Evolutionary conservation across 2,888 invertebrate species (phyloP).

Genomic region (Laspeyria flexula): DNA sequence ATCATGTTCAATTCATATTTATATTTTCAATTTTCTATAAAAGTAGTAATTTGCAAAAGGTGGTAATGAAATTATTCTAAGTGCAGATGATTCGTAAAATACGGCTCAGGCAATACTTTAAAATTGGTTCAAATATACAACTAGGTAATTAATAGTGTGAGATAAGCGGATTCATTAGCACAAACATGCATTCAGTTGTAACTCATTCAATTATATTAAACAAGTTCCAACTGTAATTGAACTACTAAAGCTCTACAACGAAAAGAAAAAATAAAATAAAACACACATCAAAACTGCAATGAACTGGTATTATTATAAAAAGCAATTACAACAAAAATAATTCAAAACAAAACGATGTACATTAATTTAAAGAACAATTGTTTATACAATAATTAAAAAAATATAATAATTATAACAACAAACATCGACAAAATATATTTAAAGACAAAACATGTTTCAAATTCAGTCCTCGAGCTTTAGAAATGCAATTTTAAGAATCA

Average conservation of each 20-base stretch:
- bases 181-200: slow-evolving; percentile 69
- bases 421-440: slow-evolving; percentile 87
- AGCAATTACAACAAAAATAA: slow-evolving; percentile 92
- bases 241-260: slow-evolving; percentile 69
- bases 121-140: neutral
- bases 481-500: slow-evolving; percentile 85
- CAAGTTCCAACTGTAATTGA: slow-evolving; percentile 51
- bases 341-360: slow-evolving; percentile 92
- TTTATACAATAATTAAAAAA: slow-evolving; percentile 90
- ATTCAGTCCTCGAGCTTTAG: slow-evolving; percentile 83
- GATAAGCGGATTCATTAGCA: slow-evolving; percentile 65
- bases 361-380: slow-evolving; percentile 91
- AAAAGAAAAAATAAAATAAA: slow-evolving; percentile 81
- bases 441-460: slow-evolving; percentile 85
- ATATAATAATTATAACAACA: slow-evolving; percentile 87
- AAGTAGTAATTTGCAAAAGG: neutral
- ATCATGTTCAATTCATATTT: too few species aligned
- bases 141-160: neutral
- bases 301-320: slow-evolving; percentile 91
- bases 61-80: neutral
- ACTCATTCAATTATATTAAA: slow-evolving; percentile 61
- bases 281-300: slow-evolving; percentile 89
- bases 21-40: neutral
- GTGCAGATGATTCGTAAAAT: neutral
- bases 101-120: neutral